Percentiles rank a stretch among this genome's conserved stretches.
Evolutionary conservation across 2,888 invertebrate species (phyloP).

Genomic region (Drosophila peninsularis): DNA sequence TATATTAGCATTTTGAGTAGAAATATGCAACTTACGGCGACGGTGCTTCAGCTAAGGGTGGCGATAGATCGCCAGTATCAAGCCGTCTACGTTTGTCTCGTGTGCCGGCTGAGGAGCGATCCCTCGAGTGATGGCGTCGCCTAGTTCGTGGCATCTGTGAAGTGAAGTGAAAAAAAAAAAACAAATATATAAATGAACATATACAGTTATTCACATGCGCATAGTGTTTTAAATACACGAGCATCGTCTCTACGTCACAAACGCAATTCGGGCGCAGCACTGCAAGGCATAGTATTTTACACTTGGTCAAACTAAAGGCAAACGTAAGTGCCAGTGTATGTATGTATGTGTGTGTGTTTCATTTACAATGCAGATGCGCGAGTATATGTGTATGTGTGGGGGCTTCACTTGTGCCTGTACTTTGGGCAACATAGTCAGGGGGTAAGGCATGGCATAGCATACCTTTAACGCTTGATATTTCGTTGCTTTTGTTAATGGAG

Average conservation of each 20-base stretch:
- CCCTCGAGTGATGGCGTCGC: slow-evolving; percentile 91
- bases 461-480: slow-evolving; percentile 59
- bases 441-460: slow-evolving; percentile 13
- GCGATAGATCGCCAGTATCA: slow-evolving; percentile 86
- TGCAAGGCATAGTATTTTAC: slow-evolving; percentile 25
- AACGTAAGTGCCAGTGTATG: slow-evolving; percentile 60
- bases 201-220: slow-evolving; percentile 4
- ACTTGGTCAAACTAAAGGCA: slow-evolving; percentile 31
- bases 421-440: slow-evolving; percentile 15
- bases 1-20: not conserved
- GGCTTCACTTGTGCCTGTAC: slow-evolving; percentile 50
- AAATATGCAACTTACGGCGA: slow-evolving; percentile 82
- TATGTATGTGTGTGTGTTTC: slow-evolving; percentile 10
- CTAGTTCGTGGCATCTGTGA: slow-evolving; percentile 92
- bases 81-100: slow-evolving; percentile 89
- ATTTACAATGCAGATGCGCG: slow-evolving; percentile 30
- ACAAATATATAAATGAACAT: slow-evolving; percentile 3
- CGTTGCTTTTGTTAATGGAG: slow-evolving; percentile 25
- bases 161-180: not conserved
- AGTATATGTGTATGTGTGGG: slow-evolving; percentile 14
- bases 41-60: slow-evolving; percentile 76
- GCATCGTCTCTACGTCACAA: slow-evolving; percentile 39
- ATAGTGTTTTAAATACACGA: slow-evolving; percentile 16
- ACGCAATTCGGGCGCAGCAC: slow-evolving; percentile 17
- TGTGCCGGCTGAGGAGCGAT: slow-evolving; percentile 85